A percentile compares a stretch with the other conserved stretches of the same genome.
phyloP scores from a whole-genome alignment of 2,888 invertebrate species.

The Drosophila sordidula region DNA sequence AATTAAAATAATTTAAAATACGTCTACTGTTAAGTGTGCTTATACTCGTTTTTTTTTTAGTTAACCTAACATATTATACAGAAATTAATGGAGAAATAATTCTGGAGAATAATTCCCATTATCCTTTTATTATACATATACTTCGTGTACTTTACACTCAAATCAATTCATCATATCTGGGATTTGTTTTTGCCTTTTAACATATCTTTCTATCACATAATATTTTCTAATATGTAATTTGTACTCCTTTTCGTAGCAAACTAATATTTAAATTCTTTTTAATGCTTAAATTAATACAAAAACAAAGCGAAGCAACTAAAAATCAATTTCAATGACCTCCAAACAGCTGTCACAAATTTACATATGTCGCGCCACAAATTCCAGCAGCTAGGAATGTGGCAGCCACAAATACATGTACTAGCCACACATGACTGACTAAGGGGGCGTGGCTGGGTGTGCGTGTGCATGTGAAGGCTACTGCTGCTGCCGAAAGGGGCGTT shows the following conservation, averaged over 20 bases:
- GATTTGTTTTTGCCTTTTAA: neutral
- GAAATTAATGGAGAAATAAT: no score
- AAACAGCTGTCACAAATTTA: constrained; percentile 68
- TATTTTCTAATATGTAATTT: neutral
- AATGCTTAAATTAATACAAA: constrained; percentile 1
- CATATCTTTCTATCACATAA: neutral
- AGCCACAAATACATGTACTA: constrained; percentile 46
- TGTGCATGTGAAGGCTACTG: constrained; percentile 47
- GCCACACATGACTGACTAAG: constrained; percentile 30
- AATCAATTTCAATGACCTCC: constrained; percentile 70
- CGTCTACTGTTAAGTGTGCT: no score
- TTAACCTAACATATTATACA: no score
- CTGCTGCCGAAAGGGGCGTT: constrained; percentile 67
- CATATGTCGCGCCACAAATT: constrained; percentile 61
- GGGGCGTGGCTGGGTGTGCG: constrained; percentile 53
- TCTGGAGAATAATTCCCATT: no score
- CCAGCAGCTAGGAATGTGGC: constrained; percentile 31
- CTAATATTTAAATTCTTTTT: constrained; percentile 8
- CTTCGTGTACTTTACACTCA: no score
- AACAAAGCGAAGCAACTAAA: constrained; percentile 19
- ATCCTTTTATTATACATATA: no score
- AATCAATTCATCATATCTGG: neutral
- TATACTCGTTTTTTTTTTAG: no score
- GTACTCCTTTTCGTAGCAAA: neutral
- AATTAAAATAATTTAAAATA: no score